Percentiles rank a stretch among this genome's conserved stretches.
phyloP scores from a whole-genome alignment of 2,888 invertebrate genomes.

The Eilema griseolum region DNA sequence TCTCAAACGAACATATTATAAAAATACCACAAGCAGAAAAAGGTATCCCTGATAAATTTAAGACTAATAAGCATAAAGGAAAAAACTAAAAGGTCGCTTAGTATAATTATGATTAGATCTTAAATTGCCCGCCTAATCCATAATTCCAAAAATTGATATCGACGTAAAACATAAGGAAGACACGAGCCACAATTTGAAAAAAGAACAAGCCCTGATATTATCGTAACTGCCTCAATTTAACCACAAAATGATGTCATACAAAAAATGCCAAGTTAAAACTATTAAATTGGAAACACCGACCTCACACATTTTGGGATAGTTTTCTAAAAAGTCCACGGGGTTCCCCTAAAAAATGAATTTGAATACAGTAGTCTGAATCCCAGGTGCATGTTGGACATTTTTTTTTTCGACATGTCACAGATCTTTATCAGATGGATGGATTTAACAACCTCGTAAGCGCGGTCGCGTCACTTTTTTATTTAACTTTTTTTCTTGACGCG shows the following conservation, averaged over 20 bases:
- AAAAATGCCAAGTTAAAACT: constrained; percentile 58
- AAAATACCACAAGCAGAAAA: constrained; percentile 9
- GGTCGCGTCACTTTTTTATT: constrained; percentile 76
- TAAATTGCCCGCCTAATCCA: constrained; percentile 34
- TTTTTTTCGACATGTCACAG: constrained; percentile 79
- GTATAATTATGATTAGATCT: constrained; percentile 38
- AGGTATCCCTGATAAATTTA: neutral
- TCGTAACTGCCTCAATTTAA: constrained; percentile 61
- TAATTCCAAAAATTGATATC: constrained; percentile 44
- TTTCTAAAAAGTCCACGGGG: constrained; percentile 73
- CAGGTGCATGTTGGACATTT: constrained; percentile 64
- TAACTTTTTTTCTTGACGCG: constrained; percentile 67
- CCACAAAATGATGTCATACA: constrained; percentile 71
- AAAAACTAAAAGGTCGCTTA: constrained; percentile 28
- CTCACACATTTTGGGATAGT: constrained; percentile 75
- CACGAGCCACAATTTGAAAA: constrained; percentile 46
- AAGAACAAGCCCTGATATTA: constrained; percentile 49
- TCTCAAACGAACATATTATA: constrained; percentile 13
- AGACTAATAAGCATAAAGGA: constrained; percentile 24
- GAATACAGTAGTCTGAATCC: constrained; percentile 80
- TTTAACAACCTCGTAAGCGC: constrained; percentile 83
- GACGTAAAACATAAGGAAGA: constrained; percentile 38
- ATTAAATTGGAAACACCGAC: constrained; percentile 62
- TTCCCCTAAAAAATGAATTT: constrained; percentile 73
- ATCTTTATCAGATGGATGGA: constrained; percentile 82